These are phyloP conservation scores for Seison nebaliae DNA, from an alignment of 1,140 invertebrate species.

Conservation along the genomic window DNA sequence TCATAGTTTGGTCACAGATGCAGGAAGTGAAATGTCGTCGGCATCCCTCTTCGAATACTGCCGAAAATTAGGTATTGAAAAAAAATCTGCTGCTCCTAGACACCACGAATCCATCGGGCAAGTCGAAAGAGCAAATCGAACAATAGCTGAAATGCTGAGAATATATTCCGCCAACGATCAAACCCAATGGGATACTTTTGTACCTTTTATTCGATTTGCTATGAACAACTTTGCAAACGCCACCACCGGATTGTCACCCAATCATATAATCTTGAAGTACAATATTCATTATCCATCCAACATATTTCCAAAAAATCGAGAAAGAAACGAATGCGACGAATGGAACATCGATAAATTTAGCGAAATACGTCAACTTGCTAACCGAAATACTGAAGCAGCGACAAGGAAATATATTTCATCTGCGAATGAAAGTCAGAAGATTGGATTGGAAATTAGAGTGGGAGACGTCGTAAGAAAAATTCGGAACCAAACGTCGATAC, in stretches of 20 bases:
- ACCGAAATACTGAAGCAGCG: no score
- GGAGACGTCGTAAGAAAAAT: no score
- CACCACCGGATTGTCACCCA: not conserved
- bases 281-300: no score
- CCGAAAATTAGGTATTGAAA: not conserved
- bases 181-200: not conserved
- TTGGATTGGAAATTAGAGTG: no score
- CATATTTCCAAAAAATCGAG: no score
- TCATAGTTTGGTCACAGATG: not conserved
- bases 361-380: no score
- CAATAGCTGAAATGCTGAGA: not conserved
- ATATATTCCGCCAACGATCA: not conserved
- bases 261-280: not conserved
- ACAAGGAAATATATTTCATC: no score
- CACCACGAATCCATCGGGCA: slow-evolving; percentile 4
- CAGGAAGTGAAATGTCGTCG: slow-evolving; percentile 2
- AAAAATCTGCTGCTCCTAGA: not conserved
- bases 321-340: no score
- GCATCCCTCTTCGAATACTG: not conserved
- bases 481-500: no score
- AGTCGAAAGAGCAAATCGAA: not conserved
- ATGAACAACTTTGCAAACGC: not conserved
- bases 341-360: no score
- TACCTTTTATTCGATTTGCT: not conserved
- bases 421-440: no score